Conservation (phyloP, 2,113 vertebrate species). For the Podiceps cristatus region DNA sequence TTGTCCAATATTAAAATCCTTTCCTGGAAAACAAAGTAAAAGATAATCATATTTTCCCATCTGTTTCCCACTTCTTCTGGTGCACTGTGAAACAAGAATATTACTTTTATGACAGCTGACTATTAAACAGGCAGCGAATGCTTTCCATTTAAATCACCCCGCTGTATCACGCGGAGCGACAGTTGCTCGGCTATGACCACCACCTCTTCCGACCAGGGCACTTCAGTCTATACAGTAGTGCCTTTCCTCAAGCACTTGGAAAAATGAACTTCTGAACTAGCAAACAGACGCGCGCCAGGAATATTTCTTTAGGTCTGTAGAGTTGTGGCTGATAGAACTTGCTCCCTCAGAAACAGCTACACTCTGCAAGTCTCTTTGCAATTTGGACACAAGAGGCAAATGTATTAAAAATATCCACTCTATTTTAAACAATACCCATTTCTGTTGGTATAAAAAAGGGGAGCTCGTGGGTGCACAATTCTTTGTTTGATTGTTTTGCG, state of each 20-base stretch:
- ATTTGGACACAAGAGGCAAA: background rate
- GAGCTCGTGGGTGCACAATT: background rate
- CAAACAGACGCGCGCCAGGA: background rate
- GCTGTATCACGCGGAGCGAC: background rate
- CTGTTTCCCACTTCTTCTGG: background rate
- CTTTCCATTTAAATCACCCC: background rate
- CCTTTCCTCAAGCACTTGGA: background rate
- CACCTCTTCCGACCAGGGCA: background rate
- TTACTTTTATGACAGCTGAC: constrained; percentile 43
- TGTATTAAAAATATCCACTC: background rate
- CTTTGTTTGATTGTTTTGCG: constrained; percentile 5
- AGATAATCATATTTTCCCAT: background rate
- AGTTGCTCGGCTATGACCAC: constrained; percentile 4
- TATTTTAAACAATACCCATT: constrained; percentile 19
- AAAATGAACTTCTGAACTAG: constrained; percentile 51
- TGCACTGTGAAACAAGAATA: background rate
- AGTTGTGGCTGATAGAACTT: background rate
- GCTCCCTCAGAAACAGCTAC: background rate
- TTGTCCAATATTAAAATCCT: background rate
- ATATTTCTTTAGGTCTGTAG: background rate
- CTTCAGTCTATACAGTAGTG: background rate
- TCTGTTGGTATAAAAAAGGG: constrained; percentile 4
- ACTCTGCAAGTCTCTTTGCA: background rate
- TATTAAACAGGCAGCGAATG: background rate
- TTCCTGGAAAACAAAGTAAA: background rate